Percentiles rank a stretch among this genome's conserved stretches.
Conservation (phyloP, 1,140 invertebrate genomes). For the Drosophila subpulchrella region DNA sequence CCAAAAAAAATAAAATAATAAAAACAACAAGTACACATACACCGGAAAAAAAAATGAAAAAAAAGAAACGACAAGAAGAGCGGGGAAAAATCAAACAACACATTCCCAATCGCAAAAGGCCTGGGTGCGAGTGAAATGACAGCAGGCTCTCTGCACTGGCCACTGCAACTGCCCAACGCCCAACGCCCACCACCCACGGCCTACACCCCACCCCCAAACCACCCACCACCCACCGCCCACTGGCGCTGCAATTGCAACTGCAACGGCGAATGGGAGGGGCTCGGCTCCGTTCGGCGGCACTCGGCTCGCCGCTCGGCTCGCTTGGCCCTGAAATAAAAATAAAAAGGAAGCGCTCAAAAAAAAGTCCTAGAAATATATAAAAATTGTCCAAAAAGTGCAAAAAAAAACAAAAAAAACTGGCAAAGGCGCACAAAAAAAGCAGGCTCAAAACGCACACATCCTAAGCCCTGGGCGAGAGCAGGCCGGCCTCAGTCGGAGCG, state of each 20-base stretch:
- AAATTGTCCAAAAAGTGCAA: slow-evolving; percentile 64
- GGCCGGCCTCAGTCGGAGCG: slow-evolving; percentile 24
- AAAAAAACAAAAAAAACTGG: too few species aligned
- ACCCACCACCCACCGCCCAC: slow-evolving; percentile 6
- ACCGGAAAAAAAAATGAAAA: slow-evolving; percentile 4
- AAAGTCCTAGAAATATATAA: slow-evolving; percentile 74
- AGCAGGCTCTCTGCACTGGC: slow-evolving; percentile 54
- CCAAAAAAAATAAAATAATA: slow-evolving; percentile 10
- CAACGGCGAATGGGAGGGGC: slow-evolving; percentile 48
- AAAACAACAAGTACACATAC: slow-evolving; percentile 1
- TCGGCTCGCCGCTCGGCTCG: slow-evolving; percentile 21
- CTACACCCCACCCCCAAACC: background rate
- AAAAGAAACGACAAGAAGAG: background rate
- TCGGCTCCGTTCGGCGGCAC: slow-evolving; percentile 2
- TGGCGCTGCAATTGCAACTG: slow-evolving; percentile 5
- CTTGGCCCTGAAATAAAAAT: slow-evolving; percentile 57
- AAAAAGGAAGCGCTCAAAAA: slow-evolving; percentile 40
- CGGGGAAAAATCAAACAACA: slow-evolving; percentile 66
- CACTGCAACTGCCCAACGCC: background rate
- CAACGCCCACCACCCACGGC: background rate
- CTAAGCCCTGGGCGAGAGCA: slow-evolving; percentile 49
- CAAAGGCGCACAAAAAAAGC: slow-evolving; percentile 41
- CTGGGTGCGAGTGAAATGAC: slow-evolving; percentile 82
- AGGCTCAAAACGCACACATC: slow-evolving; percentile 61
- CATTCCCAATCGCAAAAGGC: slow-evolving; percentile 43